These are phyloP conservation scores for Zeuzera pyrina DNA, from an alignment of 2,888 invertebrate species.

Conservation along the genomic window DNA sequence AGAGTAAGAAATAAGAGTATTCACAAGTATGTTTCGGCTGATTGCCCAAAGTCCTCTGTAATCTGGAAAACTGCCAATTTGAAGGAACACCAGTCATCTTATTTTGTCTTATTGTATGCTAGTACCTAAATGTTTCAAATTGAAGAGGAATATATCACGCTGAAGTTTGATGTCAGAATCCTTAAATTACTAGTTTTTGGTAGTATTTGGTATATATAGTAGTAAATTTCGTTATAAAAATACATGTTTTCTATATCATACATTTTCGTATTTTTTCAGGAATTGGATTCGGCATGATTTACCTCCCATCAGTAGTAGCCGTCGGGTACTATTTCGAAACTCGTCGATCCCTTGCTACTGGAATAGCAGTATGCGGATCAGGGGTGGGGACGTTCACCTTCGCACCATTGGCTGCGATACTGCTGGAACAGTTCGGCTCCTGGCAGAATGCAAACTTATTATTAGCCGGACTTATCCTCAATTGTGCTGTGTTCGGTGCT, in stretches of 20 bases:
- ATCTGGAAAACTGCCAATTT: slow-evolving; percentile 34
- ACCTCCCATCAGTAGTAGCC: slow-evolving; percentile 96
- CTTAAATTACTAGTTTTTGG: too few relatives aligned
- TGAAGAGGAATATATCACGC: too few relatives aligned
- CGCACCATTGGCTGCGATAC: slow-evolving; percentile 88
- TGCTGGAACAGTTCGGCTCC: slow-evolving; percentile 83
- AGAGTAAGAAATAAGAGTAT: too few relatives aligned
- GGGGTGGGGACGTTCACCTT: slow-evolving; percentile 95
- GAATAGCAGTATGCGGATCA: slow-evolving; percentile 95
- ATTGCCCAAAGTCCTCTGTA: slow-evolving; percentile 33
- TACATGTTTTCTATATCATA: too few relatives aligned
- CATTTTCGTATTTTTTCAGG: too few relatives aligned
- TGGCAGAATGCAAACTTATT: slow-evolving; percentile 95
- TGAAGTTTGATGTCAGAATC: too few relatives aligned
- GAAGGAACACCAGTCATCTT: slow-evolving; percentile 26
- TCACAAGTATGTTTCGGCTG: too few relatives aligned
- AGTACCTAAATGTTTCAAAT: too few relatives aligned
- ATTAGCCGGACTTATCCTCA: slow-evolving; percentile 92
- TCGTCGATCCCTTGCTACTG: slow-evolving; percentile 94
- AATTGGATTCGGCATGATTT: slow-evolving; percentile 93
- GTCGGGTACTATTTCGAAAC: slow-evolving; percentile 99
- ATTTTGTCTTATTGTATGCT: too few relatives aligned
- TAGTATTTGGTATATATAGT: too few relatives aligned
- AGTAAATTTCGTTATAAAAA: too few relatives aligned
- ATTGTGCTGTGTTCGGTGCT: slow-evolving; percentile 91